phyloP scores from a whole-genome alignment of 1,140 invertebrate species.

The Drosophila dunni region DNA sequence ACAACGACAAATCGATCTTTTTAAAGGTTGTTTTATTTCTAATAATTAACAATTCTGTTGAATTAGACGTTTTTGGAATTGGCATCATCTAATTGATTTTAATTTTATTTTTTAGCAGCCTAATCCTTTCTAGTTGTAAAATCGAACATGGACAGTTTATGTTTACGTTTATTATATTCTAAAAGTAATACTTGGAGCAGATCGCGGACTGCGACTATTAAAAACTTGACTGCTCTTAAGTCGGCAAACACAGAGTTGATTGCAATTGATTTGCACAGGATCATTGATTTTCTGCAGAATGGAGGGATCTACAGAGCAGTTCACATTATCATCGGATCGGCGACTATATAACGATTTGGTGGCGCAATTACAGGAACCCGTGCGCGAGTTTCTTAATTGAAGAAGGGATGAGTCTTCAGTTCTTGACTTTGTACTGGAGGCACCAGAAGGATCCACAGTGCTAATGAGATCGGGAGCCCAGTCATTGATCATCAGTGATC shows the following conservation, averaged over 20 bases:
- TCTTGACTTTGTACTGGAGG: slow-evolving; percentile 36
- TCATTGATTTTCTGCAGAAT: slow-evolving; percentile 39
- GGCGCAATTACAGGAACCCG: slow-evolving; percentile 69
- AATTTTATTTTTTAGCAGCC: too few species aligned
- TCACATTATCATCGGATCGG: slow-evolving; percentile 77
- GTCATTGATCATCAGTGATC: slow-evolving; percentile 33
- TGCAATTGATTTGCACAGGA: slow-evolving; percentile 61
- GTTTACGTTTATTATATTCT: slow-evolving; percentile 40
- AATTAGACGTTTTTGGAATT: background rate
- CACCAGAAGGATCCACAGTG: slow-evolving; percentile 63
- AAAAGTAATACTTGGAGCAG: slow-evolving; percentile 77
- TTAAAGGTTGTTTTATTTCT: background rate
- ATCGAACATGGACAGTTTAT: background rate
- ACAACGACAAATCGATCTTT: background rate
- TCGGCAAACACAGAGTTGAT: slow-evolving; percentile 70
- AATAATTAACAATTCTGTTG: background rate
- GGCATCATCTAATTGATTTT: background rate
- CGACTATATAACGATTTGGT: slow-evolving; percentile 76
- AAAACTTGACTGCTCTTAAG: slow-evolving; percentile 62
- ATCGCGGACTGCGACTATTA: slow-evolving; percentile 68
- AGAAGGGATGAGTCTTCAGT: slow-evolving; percentile 27
- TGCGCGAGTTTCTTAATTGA: slow-evolving; percentile 26
- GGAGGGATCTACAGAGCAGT: slow-evolving; percentile 31
- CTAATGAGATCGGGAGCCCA: slow-evolving; percentile 74
- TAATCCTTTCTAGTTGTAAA: background rate